Evolutionary conservation across 1,140 invertebrate genomes (phyloP).

Genomic region (Habropoda laboriosa): DNA sequence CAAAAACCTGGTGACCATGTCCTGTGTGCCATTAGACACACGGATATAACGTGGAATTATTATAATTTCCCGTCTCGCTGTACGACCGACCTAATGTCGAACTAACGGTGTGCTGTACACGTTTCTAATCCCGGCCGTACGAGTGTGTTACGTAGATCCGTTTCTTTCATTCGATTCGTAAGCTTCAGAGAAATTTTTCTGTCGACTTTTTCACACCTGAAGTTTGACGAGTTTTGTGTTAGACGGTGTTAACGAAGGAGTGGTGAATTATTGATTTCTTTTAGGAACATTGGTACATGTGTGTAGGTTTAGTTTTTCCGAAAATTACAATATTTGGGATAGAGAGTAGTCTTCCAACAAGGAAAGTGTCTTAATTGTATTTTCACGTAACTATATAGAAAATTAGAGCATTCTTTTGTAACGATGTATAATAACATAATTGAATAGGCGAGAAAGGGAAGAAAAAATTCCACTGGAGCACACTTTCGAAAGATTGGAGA

Average conservation of each 20-base stretch:
- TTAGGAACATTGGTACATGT: too few species aligned
- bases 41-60: slow-evolving; percentile 25
- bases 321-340: too few species aligned
- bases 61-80: slow-evolving; percentile 18
- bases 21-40: slow-evolving; percentile 25
- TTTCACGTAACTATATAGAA: too few species aligned
- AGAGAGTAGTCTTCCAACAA: too few species aligned
- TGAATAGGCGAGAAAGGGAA: too few species aligned
- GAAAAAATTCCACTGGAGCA: too few species aligned
- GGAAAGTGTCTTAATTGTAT: too few species aligned
- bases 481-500: too few species aligned
- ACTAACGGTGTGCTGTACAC: slow-evolving; percentile 47
- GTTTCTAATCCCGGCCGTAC: slow-evolving; percentile 24
- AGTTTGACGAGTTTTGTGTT: not conserved
- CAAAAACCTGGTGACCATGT: slow-evolving; percentile 39
- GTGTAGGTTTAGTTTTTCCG: too few species aligned
- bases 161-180: not conserved
- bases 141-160: not conserved
- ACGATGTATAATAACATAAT: too few species aligned
- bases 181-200: not conserved
- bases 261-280: slow-evolving; percentile 5
- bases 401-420: not conserved
- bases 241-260: not conserved
- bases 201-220: not conserved
- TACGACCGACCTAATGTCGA: slow-evolving; percentile 36